phyloP scores from a whole-genome alignment of 1,140 invertebrate species.

The honey bee (Apis mellifera) region Amel_HAv3.1 CM009933.2:6959001-6959500 shows the following conservation, averaged over 20 bases:
- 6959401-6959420: constrained; percentile 9
- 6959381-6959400: constrained; percentile 25
- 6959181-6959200: not conserved
- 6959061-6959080: constrained; percentile 17
- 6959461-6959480: not conserved
- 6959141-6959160: not conserved
- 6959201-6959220: not conserved
- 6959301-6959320: constrained; percentile 54
- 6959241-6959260: not conserved
- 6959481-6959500: not conserved
- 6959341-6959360: constrained; percentile 48
- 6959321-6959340: constrained; percentile 60
- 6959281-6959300: constrained; percentile 50
- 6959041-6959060: not conserved
- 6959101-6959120: constrained; percentile 31
- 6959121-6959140: not conserved
- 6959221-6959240: not conserved
- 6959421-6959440: not conserved
- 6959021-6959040: not conserved
- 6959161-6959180: too few species aligned
- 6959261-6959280: constrained; percentile 24
- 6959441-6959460: too few species aligned
- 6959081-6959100: constrained; percentile 14
- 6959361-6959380: constrained; percentile 43
- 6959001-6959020: not conserved